Conservation (phyloP, 1,140 invertebrate species). For the Ceratosolen solmsi region DNA sequence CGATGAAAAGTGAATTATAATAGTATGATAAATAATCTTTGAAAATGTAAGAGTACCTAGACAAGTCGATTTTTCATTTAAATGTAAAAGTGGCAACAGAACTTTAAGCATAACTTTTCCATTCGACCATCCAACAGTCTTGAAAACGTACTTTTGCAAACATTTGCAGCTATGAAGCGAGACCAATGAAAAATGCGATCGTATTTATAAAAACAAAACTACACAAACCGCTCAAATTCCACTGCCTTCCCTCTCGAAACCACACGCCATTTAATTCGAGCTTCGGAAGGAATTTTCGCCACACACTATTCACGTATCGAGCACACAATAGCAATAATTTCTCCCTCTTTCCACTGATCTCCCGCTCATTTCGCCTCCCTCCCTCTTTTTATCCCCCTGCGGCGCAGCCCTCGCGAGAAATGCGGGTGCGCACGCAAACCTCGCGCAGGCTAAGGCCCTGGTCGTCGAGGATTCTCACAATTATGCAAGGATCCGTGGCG, state of each 20-base stretch:
- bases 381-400: background rate
- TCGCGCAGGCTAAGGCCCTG: background rate
- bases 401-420: background rate
- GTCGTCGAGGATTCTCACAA: conserved; percentile 30
- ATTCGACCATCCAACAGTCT: too few species aligned
- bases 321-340: conserved; percentile 11
- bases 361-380: background rate
- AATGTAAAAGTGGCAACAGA: too few species aligned
- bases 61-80: too few species aligned
- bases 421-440: conserved; percentile 17
- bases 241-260: background rate
- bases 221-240: background rate
- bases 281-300: background rate
- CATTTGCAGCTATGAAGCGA: background rate
- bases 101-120: too few species aligned
- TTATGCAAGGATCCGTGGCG: background rate
- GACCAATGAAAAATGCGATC: background rate
- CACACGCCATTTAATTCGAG: background rate
- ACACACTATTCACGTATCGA: background rate
- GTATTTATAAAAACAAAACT: background rate
- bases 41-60: too few species aligned
- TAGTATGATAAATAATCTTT: too few species aligned
- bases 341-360: background rate
- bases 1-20: too few species aligned
- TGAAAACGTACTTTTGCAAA: too few species aligned